Base-by-base conservation (phyloP, 2,888 invertebrate species). In the Sarcophaga variegata region DNA sequence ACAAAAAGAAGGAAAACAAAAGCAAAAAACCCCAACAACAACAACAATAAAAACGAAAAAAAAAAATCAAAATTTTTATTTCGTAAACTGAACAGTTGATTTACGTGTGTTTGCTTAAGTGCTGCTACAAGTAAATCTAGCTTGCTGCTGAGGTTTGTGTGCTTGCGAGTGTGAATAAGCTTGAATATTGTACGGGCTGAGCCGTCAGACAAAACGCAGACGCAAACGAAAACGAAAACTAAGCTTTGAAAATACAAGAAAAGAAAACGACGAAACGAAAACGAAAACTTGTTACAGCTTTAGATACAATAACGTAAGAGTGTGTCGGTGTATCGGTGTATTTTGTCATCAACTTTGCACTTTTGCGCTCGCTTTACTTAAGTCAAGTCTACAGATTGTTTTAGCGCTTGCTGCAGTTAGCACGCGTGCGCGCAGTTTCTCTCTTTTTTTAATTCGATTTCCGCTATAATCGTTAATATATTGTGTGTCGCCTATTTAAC, bases 341-440 rank as follows among this genome's bases (percentile, higher is more conserved):
- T 60, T 74, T 86, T 85, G 71, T 78, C 69, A 75, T 76, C 76
- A 86, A 85, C 86, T 88, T 86, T 86, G 86, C 82, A 87, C 85
- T 88, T 89, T 87, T 81, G 83, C 77, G 83, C 85, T 83, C 81
- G 87, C 85, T 78, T 80, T 75, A 71, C 62, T 86, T 85, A 83
- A 85, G 76, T 66, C 67, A 69, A 85, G 70, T 81, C 75, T 83
- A 88, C 90, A 90, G 90, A 91, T 89, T 89, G 89, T 89, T 89
- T 88, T 72, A 89, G 91, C 89, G 88, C 88, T 88, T 89, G 89
- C 89, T 89, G 88, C 88, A 85, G 88, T 89, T 88, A 87, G 89
- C 90, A 89, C 90, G 90, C 89, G 83, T 88, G 88, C 89, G 89
- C 89, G 83, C 75, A 83, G 81, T 86, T 72, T 80, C 25, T 64